Percentiles rank a stretch among this genome's conserved stretches.
phyloP scores from a whole-genome alignment of 2,888 invertebrate genomes.

The Pterostichus niger region DNA sequence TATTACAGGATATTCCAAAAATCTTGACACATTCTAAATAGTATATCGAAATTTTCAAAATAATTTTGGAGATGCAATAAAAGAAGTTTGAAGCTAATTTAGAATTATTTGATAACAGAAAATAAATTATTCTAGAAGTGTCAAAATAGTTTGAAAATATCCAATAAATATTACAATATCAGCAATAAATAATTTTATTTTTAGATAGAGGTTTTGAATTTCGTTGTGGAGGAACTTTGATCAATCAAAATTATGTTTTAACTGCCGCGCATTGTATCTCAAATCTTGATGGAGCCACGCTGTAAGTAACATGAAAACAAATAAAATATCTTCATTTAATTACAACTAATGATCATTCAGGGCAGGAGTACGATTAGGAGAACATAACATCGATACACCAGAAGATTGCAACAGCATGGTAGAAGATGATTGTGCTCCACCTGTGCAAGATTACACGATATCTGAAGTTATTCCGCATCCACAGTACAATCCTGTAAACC shows the following conservation, averaged over 20 bases:
- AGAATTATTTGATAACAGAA: too few relatives aligned
- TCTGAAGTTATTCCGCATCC: conserved; percentile 79
- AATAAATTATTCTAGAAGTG: too few relatives aligned
- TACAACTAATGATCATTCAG: conserved; percentile 73
- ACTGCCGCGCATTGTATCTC: conserved; percentile 82
- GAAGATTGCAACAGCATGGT: conserved; percentile 75
- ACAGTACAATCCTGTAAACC: conserved; percentile 77
- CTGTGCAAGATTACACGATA: conserved; percentile 79
- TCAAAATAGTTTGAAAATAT: too few relatives aligned
- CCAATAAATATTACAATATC: conserved; percentile 1
- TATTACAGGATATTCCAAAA: too few relatives aligned
- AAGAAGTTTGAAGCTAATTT: too few relatives aligned
- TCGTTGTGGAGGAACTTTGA: conserved; percentile 78
- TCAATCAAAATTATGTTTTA: conserved; percentile 79
- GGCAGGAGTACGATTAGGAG: conserved; percentile 82
- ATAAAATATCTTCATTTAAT: not conserved
- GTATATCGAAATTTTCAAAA: too few relatives aligned
- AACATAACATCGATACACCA: conserved; percentile 78
- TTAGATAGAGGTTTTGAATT: conserved; percentile 72
- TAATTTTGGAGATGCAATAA: too few relatives aligned
- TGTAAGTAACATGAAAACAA: conserved; percentile 71
- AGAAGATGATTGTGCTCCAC: conserved; percentile 75
- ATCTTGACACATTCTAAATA: too few relatives aligned
- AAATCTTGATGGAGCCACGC: conserved; percentile 69
- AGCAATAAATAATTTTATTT: conserved; percentile 18